phyloP scores from a whole-genome alignment of 1,140 invertebrate genomes.

The Chrysoperla carnea region DNA sequence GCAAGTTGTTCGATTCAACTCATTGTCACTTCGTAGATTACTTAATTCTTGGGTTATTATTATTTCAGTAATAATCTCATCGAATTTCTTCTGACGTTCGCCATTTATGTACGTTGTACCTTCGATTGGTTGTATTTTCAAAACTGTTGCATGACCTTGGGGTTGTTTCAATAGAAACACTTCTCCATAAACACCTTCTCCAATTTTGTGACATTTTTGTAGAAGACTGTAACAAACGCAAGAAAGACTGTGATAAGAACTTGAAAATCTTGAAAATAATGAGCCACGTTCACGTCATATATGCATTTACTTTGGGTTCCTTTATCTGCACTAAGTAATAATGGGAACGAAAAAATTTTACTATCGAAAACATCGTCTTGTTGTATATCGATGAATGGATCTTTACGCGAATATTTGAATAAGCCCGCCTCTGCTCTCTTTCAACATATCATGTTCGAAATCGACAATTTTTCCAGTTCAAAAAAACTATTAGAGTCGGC shows the following conservation, averaged over 20 bases:
- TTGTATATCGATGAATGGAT: no score
- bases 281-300: no score
- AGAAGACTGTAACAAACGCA: conserved; percentile 29
- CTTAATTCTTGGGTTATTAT: conserved; percentile 69
- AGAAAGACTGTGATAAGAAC: no score
- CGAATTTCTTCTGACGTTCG: conserved; percentile 69
- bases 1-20: conserved; percentile 36
- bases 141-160: conserved; percentile 33
- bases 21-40: conserved; percentile 31
- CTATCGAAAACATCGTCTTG: background rate
- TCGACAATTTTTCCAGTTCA: no score
- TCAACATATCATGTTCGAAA: no score
- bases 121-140: conserved; percentile 74
- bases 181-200: conserved; percentile 86
- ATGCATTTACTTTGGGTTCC: no score
- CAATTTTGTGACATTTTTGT: conserved; percentile 61
- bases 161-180: conserved; percentile 52
- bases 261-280: no score
- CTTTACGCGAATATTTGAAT: no score
- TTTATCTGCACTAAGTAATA: background rate
- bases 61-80: conserved; percentile 77
- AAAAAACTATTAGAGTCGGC: no score
- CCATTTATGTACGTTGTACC: conserved; percentile 59
- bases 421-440: no score
- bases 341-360: background rate